Conservation (phyloP, 2,888 invertebrate species). For the Dolichopus griseipennis region DNA sequence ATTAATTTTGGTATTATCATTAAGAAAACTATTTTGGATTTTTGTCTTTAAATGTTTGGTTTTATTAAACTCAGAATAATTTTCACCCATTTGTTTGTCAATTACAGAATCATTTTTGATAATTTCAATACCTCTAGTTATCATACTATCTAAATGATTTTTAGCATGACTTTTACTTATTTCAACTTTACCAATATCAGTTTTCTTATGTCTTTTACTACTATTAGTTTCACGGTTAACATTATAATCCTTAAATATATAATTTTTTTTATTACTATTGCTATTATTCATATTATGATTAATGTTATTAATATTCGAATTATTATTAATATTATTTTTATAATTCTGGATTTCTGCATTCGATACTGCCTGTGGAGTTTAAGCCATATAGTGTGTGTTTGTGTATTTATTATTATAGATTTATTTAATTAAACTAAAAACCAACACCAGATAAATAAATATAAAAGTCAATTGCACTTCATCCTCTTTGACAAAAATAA, state of each 20-base stretch:
- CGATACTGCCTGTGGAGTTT: constrained; percentile 22
- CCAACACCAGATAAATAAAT: constrained; percentile 30
- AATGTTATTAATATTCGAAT: constrained; percentile 12
- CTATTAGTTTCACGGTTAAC: constrained; percentile 12
- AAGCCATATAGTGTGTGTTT: too few relatives aligned
- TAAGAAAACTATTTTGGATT: too few relatives aligned
- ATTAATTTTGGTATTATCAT: background rate
- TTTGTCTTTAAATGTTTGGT: too few relatives aligned
- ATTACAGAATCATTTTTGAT: background rate
- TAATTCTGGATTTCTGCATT: constrained; percentile 21
- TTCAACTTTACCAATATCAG: constrained; percentile 12
- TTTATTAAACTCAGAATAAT: background rate
- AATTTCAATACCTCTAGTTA: background rate
- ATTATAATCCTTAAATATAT: too few relatives aligned
- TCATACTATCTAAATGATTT: background rate
- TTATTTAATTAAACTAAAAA: constrained; percentile 21
- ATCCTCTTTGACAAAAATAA: too few relatives aligned
- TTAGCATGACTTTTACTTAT: background rate
- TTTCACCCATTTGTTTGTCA: background rate
- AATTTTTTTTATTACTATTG: background rate
- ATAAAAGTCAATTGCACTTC: background rate
- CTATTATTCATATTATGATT: constrained; percentile 7
- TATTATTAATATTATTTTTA: constrained; percentile 20
- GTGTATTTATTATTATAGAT: background rate
- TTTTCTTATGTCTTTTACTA: constrained; percentile 13